A percentile compares a stretch with the other conserved stretches of the same genome.
Evolutionary conservation across 1,140 invertebrate genomes (phyloP).

Genomic region (Drosophila miranda): DNA sequence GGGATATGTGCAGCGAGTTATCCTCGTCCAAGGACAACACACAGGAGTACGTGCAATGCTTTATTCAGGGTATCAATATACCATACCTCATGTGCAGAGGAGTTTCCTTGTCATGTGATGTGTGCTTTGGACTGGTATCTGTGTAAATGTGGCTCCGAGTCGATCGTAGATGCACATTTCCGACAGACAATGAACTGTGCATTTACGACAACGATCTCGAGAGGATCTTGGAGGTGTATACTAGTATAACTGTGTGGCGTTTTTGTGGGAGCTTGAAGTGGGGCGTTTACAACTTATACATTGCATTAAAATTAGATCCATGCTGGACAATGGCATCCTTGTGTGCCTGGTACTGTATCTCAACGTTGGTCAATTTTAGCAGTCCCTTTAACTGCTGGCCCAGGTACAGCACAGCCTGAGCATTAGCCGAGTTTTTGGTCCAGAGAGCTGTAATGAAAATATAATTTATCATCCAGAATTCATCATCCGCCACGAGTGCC

Average conservation of each 20-base stretch:
- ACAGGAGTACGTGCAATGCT: conserved; percentile 38
- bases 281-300: conserved; percentile 83
- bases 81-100: too few relatives aligned
- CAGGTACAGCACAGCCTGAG: conserved; percentile 90
- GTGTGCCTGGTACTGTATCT: conserved; percentile 90
- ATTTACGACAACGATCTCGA: conserved; percentile 34
- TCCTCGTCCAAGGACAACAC: neutral
- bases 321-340: conserved; percentile 92
- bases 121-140: neutral
- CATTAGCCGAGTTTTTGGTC: conserved; percentile 92
- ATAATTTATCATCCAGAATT: too few relatives aligned
- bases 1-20: conserved; percentile 36
- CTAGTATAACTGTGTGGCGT: neutral
- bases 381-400: conserved; percentile 93
- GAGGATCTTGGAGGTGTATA: neutral
- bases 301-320: conserved; percentile 91
- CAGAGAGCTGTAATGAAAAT: conserved; percentile 86
- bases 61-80: conserved; percentile 45
- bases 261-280: neutral
- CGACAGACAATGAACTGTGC: conserved; percentile 33
- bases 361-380: conserved; percentile 83
- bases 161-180: conserved; percentile 54
- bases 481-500: too few relatives aligned
- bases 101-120: neutral
- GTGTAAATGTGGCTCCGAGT: neutral